Percentiles rank a stretch among this genome's conserved stretches.
These are phyloP conservation scores for Steinernema khuongi DNA, from an alignment of 1,140 invertebrate species.

Conservation along the genomic window DNA sequence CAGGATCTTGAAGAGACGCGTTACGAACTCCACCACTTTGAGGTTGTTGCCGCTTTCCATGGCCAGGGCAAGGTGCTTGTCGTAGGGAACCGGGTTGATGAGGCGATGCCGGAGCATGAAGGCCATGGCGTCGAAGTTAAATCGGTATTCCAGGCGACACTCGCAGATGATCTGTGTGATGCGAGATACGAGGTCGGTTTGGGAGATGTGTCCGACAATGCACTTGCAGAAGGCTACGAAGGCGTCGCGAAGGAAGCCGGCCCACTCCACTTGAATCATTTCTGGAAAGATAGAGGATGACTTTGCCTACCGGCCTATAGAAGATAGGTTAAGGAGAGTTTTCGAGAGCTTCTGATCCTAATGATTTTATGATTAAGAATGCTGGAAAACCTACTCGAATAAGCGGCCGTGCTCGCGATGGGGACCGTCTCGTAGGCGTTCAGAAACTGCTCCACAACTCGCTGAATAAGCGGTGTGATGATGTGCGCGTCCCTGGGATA, in stretches of 20 bases:
- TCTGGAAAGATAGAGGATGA: background rate
- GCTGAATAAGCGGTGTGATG: conserved; percentile 12
- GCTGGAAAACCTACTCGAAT: background rate
- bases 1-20: conserved; percentile 81
- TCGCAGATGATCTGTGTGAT: conserved; percentile 62
- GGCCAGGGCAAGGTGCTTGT: conserved; percentile 73
- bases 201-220: conserved; percentile 26
- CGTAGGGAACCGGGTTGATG: conserved; percentile 72
- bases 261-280: conserved; percentile 33
- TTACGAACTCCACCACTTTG: conserved; percentile 78
- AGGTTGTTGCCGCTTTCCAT: conserved; percentile 81
- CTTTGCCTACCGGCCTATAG: too few relatives aligned
- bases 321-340: too few relatives aligned
- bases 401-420: background rate
- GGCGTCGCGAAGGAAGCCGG: conserved; percentile 29
- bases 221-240: conserved; percentile 31
- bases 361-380: too few relatives aligned
- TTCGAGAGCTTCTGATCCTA: too few relatives aligned
- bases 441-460: conserved; percentile 34
- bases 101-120: conserved; percentile 72
- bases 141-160: conserved; percentile 77
- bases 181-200: conserved; percentile 26
- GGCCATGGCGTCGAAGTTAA: conserved; percentile 85
- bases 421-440: conserved; percentile 27
- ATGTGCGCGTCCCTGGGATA: conserved; percentile 23